Evolutionary conservation across 2,797 vertebrate species (phyloP).

Genomic region (Lepus townsendii): DNA sequence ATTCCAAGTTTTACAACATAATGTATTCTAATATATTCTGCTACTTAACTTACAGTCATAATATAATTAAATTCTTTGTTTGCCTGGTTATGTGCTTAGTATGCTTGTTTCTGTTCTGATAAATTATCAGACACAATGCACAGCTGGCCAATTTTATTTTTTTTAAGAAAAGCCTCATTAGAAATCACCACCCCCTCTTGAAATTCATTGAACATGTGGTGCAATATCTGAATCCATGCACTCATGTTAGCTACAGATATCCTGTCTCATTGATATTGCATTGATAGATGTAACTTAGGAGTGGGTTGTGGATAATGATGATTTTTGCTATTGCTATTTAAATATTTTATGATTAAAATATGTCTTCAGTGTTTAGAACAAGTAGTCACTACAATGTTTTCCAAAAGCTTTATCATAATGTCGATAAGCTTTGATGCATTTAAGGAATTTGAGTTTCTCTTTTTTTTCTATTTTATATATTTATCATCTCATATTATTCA

Average conservation of each 20-base stretch:
- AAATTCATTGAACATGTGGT: conserved; percentile 66
- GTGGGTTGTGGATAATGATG: conserved; percentile 20
- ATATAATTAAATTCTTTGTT: conserved; percentile 41
- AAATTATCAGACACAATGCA: conserved; percentile 53
- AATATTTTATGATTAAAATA: conserved; percentile 65
- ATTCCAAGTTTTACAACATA: conserved; percentile 21
- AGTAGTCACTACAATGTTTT: neutral
- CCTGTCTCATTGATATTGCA: conserved; percentile 44
- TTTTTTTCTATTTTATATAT: neutral
- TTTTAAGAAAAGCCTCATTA: conserved; percentile 39
- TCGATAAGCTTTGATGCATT: neutral
- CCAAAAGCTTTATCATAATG: neutral
- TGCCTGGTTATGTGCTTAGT: conserved; percentile 19
- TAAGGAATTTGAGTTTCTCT: neutral
- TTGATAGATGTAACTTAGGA: conserved; percentile 47
- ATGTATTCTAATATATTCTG: neutral
- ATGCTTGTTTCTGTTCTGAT: conserved; percentile 58
- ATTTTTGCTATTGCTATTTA: conserved; percentile 64
- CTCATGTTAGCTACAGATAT: conserved; percentile 43
- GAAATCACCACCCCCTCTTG: conserved; percentile 53
- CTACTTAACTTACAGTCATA: conserved; percentile 17
- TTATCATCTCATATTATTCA: neutral
- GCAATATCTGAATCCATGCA: conserved; percentile 29
- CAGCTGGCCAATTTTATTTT: conserved; percentile 53
- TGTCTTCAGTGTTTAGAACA: neutral